Base-by-base conservation (phyloP, 2,797 vertebrate genomes). In the Macropus fuliginosus region DNA sequence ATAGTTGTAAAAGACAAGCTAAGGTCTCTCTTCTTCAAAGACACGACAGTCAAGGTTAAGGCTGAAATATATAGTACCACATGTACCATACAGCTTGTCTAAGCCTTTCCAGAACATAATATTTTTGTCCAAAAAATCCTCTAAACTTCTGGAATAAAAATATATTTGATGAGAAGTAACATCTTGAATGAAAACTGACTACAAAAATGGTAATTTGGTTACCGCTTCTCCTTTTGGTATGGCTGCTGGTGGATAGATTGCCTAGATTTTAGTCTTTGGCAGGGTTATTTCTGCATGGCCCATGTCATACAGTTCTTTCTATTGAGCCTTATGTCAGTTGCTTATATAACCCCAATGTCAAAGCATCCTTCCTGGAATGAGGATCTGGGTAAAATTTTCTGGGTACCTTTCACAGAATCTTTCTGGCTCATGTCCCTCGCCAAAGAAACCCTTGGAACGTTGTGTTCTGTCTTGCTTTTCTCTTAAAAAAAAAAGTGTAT, bases 21-120 rank as follows among this genome's bases (percentile, higher is more conserved):
- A 93, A 52, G 34, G 97, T 96, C 34, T 91, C 18, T 18, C 54
- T 46, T 34, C 66, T 94, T 96, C 66, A 95, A 74, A 96, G 91
- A 27, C 87, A 34, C 57, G 10, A 16, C 4, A 91, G 29, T 3
- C 52, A 66, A 96, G 46, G 97, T 95, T n/a, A 46, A 93, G 54
- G 40, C 40, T 52, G 56, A 91, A 10, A 29, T 34, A 74, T 40
- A 59, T 54, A 54, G 46, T 57, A 59, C 12, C 50, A 54, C 31
- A 59, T 90, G 56, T 24, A 34, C 90, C 52, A 34, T 95, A 59
- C 46, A n/a, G 1, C 56, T 54, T 56, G 52, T 16, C 16, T 90
- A 91, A 59, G 11, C 59, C 56, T 93, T 91, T 91, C 52, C 90
- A 52, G 93, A 95, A 40, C 90, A 31, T 1, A 40, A 54, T 11